Evolutionary conservation across 30 jellyfish, hydroid and myxozoan species (phyloP).

Genomic region (Hydractinia symbiolongicarpus): DNA sequence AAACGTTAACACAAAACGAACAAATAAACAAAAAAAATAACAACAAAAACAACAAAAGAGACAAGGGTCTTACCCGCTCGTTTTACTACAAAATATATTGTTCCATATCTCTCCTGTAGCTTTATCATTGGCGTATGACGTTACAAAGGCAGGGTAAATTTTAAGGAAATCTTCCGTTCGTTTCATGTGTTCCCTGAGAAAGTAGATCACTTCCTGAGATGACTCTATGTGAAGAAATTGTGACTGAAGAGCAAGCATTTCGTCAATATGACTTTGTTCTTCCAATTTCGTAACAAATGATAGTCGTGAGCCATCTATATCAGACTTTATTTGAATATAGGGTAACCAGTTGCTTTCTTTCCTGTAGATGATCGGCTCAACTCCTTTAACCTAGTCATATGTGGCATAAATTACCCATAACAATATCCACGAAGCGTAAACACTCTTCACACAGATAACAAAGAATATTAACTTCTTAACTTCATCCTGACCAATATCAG

Average conservation of each 20-base stretch:
- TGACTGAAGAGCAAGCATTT: conserved; percentile 26
- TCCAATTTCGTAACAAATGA: conserved; percentile 42
- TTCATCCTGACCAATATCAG: too few relatives aligned
- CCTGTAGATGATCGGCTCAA: not conserved
- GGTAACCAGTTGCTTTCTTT: conserved; percentile 14
- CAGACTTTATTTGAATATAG: conserved; percentile 39
- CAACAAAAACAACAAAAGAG: not conserved
- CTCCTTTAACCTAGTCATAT: not conserved
- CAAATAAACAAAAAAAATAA: not conserved
- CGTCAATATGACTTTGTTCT: conserved; percentile 47
- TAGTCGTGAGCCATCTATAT: conserved; percentile 35
- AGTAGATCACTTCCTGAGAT: conserved; percentile 31
- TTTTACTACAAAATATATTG: conserved; percentile 34
- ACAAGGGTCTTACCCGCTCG: not conserved
- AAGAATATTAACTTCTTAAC: too few relatives aligned
- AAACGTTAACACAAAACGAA: not conserved
- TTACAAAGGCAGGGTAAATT: conserved; percentile 41
- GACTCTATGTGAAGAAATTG: not conserved
- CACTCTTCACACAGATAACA: too few relatives aligned
- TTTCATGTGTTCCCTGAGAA: conserved; percentile 57
- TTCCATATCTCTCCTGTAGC: conserved; percentile 56
- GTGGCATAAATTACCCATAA: too few relatives aligned
- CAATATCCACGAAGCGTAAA: too few relatives aligned
- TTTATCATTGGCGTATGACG: conserved; percentile 19
- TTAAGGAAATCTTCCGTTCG: conserved; percentile 15